Base-by-base conservation (phyloP, 2,113 vertebrate genomes). In the Sturnus vulgaris region DNA sequence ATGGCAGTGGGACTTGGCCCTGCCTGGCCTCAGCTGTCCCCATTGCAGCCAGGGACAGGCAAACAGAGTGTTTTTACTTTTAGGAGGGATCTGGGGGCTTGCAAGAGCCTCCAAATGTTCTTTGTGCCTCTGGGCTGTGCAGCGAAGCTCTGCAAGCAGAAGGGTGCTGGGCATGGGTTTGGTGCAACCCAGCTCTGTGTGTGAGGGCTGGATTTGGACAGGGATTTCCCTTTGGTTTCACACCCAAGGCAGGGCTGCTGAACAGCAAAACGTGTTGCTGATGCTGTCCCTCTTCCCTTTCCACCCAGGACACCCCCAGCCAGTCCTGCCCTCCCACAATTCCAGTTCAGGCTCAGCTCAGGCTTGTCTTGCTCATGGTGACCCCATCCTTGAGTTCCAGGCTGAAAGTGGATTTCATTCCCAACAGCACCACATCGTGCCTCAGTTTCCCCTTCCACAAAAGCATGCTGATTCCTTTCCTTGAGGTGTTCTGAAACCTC, bases 391-490 rank as follows among this genome's bases (percentile, higher is more conserved):
- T 1, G 8, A n/a, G 15, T 33, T 55, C 11, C 28, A 35, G 27
- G 47, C 66, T 71, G 70, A 13, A 49, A 20, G 18, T 3, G 10
- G 47, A 57, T 50, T 69, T n/a, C 17, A 20, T 12, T 52, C 73
- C 46, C 17, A 10, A 0, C 23, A 39, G 2, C 1, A 2, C 1
- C 12, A 25, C 3, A 0, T 11, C 0, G 10, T 65, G 77, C 72
- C 77, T 95, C 76, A 11, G 80, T 81, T 95, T 89, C 87, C 87
- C 68, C 35, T 47, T 39, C 50, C 11, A 4, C 3, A 10, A 52
- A 73, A 33, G 2, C 1, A 0, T 1, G 7, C 27, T 33, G 42
- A 7, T 53, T 25, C 6, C 24, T 86, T 65, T 53, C 12, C 50
- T 24, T n/a, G 49, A 33, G 57, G 31, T 35, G 55, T 30, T 77